Evolutionary conservation across 2,888 invertebrate species (phyloP).

Genomic region (Drepana falcataria): DNA sequence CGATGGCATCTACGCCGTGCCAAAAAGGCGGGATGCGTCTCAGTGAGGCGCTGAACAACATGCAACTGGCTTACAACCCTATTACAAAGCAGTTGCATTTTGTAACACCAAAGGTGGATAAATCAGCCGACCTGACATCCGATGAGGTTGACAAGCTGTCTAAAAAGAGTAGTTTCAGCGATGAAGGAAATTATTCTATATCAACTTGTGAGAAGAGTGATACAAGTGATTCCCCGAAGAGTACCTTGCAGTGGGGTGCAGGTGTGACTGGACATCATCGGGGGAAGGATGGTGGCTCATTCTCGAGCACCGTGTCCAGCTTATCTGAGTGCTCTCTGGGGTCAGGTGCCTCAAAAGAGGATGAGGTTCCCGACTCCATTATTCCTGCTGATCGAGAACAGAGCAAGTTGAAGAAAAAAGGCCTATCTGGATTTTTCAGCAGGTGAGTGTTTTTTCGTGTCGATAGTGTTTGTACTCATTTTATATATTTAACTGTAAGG

Average conservation of each 20-base stretch:
- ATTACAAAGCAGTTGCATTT: constrained; percentile 85
- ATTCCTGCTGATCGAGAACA: constrained; percentile 46
- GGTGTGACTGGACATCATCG: constrained; percentile 72
- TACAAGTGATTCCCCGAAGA: constrained; percentile 73
- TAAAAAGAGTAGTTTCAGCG: constrained; percentile 74
- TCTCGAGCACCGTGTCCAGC: constrained; percentile 84
- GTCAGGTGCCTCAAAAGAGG: constrained; percentile 76
- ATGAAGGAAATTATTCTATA: constrained; percentile 72
- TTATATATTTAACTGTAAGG: too few species aligned
- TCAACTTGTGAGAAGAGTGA: constrained; percentile 75
- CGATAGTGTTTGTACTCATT: too few species aligned
- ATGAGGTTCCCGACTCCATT: constrained; percentile 45
- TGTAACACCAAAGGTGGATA: constrained; percentile 68
- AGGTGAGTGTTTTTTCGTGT: constrained; percentile 58
- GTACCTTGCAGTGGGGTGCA: constrained; percentile 70
- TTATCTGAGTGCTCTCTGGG: constrained; percentile 84
- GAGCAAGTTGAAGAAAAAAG: constrained; percentile 78
- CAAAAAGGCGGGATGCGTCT: constrained; percentile 79
- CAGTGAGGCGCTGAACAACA: constrained; percentile 84
- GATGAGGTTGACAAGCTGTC: constrained; percentile 69
- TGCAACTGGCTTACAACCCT: constrained; percentile 86
- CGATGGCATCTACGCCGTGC: constrained; percentile 63
- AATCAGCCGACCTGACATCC: constrained; percentile 41
- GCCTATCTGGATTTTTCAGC: constrained; percentile 80
- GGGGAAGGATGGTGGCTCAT: constrained; percentile 80